Conservation (phyloP, 2,113 vertebrate species). For the Bufo gargarizans region DNA sequence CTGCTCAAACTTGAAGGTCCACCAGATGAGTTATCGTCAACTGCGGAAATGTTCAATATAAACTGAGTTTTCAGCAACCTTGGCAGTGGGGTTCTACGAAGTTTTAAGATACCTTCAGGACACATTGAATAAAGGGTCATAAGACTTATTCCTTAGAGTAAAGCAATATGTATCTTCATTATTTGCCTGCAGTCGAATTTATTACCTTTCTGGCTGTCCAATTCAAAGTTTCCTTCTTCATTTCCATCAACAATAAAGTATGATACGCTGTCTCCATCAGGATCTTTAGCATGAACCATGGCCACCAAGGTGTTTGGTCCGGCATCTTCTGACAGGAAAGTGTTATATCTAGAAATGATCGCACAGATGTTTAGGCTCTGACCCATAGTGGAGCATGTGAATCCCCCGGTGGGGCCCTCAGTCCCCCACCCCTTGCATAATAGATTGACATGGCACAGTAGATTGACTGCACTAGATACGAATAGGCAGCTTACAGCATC, state of each 20-base stretch:
- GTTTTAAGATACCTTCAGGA: slow-evolving; percentile 82
- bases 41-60: slow-evolving; percentile 81
- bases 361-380: neutral
- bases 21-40: slow-evolving; percentile 84
- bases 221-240: slow-evolving; percentile 86
- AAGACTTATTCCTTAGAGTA: neutral
- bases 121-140: neutral
- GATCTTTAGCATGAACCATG: slow-evolving; percentile 84
- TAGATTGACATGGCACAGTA: too few relatives aligned
- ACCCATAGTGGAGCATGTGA: too few relatives aligned
- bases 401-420: too few relatives aligned
- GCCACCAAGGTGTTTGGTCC: slow-evolving; percentile 86
- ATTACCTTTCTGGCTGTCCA: slow-evolving; percentile 86
- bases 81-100: slow-evolving; percentile 79
- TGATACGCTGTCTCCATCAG: slow-evolving; percentile 82
- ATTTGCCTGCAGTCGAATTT: neutral
- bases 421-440: too few relatives aligned
- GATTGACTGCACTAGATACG: too few relatives aligned
- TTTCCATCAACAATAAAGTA: slow-evolving; percentile 87
- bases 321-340: slow-evolving; percentile 88
- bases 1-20: slow-evolving; percentile 82
- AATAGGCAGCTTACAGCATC: too few relatives aligned
- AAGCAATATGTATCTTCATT: neutral
- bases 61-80: slow-evolving; percentile 78
- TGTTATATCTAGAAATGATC: slow-evolving; percentile 77